Evolutionary conservation across 2,113 vertebrate genomes (phyloP).

Genomic region (Odobenus rosmarus): DNA sequence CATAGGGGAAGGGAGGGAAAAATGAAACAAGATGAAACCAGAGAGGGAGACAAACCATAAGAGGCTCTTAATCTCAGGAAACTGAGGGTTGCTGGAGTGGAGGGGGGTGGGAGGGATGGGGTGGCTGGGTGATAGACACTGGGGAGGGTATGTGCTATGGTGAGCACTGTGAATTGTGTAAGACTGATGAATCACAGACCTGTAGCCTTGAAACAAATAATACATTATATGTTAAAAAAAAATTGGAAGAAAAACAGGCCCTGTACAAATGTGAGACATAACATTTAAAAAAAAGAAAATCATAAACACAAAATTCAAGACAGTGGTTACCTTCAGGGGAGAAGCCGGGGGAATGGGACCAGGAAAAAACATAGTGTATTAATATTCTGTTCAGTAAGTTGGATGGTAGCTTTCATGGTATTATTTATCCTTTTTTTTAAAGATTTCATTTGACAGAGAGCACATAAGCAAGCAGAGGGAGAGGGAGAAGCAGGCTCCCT

Average conservation of each 20-base stretch:
- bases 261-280: not conserved
- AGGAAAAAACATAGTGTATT: not conserved
- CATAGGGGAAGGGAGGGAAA: too few species aligned
- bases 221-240: too few species aligned
- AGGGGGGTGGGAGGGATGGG: too few species aligned
- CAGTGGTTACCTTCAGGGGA: not conserved
- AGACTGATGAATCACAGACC: too few species aligned
- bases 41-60: too few species aligned
- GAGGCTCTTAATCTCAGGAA: too few species aligned
- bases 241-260: not conserved
- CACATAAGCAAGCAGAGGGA: not conserved
- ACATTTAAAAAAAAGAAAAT: not conserved
- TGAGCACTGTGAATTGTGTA: too few species aligned
- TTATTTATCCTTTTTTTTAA: not conserved
- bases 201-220: too few species aligned
- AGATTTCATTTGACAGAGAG: not conserved
- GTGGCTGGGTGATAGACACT: too few species aligned
- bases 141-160: too few species aligned
- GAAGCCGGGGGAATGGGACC: not conserved
- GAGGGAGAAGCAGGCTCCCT: not conserved
- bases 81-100: too few species aligned
- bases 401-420: not conserved
- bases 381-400: conserved; percentile 3
- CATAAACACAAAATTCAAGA: conserved; percentile 18
- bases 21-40: too few species aligned